Conservation (phyloP, 2,888 invertebrate species). For the Eucriotettix oculatus region DNA sequence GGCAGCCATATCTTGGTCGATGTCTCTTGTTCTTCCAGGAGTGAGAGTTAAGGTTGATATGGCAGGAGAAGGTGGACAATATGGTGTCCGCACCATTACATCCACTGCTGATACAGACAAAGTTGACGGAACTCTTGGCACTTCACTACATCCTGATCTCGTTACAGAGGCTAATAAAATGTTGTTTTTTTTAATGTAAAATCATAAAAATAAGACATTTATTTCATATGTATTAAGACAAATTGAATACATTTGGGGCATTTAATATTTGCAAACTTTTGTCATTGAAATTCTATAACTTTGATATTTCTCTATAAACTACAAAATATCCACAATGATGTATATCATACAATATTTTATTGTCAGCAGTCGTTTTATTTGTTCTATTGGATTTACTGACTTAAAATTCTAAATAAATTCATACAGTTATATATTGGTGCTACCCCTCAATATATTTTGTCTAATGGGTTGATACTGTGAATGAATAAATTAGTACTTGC, state of each 20-base stretch:
- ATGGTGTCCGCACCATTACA: slow-evolving; percentile 18
- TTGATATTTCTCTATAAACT: not conserved
- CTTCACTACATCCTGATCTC: slow-evolving; percentile 12
- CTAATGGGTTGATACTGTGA: too few species aligned
- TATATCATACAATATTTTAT: too few species aligned
- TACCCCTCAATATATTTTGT: too few species aligned
- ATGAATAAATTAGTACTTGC: too few species aligned
- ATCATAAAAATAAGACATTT: not conserved
- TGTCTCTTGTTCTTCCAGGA: slow-evolving; percentile 57
- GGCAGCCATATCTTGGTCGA: slow-evolving; percentile 73
- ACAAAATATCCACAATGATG: too few species aligned
- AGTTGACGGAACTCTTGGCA: slow-evolving; percentile 29
- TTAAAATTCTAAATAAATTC: too few species aligned
- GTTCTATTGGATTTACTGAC: too few species aligned
- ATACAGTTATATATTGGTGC: too few species aligned
- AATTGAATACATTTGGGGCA: too few species aligned
- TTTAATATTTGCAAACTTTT: too few species aligned
- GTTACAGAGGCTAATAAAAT: slow-evolving; percentile 2
- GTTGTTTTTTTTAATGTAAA: not conserved
- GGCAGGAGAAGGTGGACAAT: slow-evolving; percentile 31
- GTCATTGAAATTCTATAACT: not conserved
- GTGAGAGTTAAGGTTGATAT: slow-evolving; percentile 50
- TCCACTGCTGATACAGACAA: slow-evolving; percentile 28
- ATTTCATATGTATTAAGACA: too few species aligned
- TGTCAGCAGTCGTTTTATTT: too few species aligned